Evolutionary conservation across 2,888 invertebrate species (phyloP).

Genomic region (Alviniconcha strummeri): DNA sequence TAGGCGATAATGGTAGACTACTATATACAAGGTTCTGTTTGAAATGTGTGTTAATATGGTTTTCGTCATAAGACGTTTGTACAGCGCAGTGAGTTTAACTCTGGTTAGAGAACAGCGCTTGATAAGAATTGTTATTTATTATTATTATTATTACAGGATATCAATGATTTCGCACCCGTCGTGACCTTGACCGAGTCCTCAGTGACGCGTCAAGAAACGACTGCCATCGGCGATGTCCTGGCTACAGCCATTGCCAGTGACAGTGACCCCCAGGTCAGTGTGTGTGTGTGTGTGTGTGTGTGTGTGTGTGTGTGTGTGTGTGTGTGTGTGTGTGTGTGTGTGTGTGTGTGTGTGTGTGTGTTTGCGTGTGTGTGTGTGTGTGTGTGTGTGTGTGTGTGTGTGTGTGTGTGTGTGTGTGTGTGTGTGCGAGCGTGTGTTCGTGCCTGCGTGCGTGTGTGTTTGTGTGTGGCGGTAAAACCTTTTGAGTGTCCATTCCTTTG

Average conservation of each 20-base stretch:
- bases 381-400: neutral
- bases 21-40: too few relatives aligned
- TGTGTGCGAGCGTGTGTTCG: too few relatives aligned
- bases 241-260: constrained; percentile 51
- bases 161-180: constrained; percentile 62
- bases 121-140: too few relatives aligned
- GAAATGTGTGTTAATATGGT: too few relatives aligned
- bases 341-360: neutral
- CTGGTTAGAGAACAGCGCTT: too few relatives aligned
- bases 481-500: too few relatives aligned
- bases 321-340: neutral
- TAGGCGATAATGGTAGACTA: too few relatives aligned
- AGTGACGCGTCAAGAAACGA: constrained; percentile 48
- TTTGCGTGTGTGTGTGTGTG: too few relatives aligned
- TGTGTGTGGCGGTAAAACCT: too few relatives aligned
- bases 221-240: constrained; percentile 45
- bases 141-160: constrained; percentile 50
- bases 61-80: too few relatives aligned
- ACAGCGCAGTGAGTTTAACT: too few relatives aligned
- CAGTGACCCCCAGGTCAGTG: constrained; percentile 46
- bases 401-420: neutral
- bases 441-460: neutral
- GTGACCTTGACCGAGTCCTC: constrained; percentile 42
- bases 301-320: too few relatives aligned
- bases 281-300: neutral